Evolutionary conservation across 1,140 invertebrate genomes (phyloP), one percentile per base, ranked within the genome.

Genomic region (Drosophila biarmipes): DNA sequence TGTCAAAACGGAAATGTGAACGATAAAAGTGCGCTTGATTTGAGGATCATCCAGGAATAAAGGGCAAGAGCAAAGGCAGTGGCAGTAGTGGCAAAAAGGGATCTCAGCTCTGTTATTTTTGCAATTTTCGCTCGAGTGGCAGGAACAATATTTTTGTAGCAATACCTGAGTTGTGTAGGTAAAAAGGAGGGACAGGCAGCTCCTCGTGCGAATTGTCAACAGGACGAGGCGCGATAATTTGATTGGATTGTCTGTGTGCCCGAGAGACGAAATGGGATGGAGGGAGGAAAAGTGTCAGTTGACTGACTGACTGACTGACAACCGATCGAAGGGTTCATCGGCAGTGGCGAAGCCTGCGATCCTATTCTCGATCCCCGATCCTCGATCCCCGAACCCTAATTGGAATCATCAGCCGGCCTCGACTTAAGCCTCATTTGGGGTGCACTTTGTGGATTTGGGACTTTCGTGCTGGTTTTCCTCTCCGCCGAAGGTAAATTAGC

Each of bases 371-470:
- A 59, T 48, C 43, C 24, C 24, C 24, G 24, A 24, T 24, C 24
- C 24, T 5, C 3, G 24, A 4, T 24, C 24, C 24, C 84, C n/a
- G n/a, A n/a, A n/a, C n/a, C 80, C 84, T 91, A 91, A 91, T 91
- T 91, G 90, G 90, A 90, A 91, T 90, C 90, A 91, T 91, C 87
- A 67, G 56, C 56, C 62, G 61, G 68, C 77, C 87, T 78, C 85
- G 90, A 91, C 91, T 91, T 91, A 91, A 91, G 87, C 85, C 90
- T 91, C 90, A 91, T 91, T 91, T 91, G 78, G 80, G 90, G 77
- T 75, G 69, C 84, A 91, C 87, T 91, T 91, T 91, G 90, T 91
- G 90, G 90, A 91, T 80, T 86, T 90, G 66, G 49, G 77, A 66
- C 54, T 54, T 75, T 77, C 45, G 21, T 29, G 38, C 35, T 31